A percentile compares a stretch with the other conserved stretches of the same genome.
These are phyloP conservation scores for Noctua fimbriata DNA, from an alignment of 2,888 invertebrate genomes.

Conservation along the genomic window DNA sequence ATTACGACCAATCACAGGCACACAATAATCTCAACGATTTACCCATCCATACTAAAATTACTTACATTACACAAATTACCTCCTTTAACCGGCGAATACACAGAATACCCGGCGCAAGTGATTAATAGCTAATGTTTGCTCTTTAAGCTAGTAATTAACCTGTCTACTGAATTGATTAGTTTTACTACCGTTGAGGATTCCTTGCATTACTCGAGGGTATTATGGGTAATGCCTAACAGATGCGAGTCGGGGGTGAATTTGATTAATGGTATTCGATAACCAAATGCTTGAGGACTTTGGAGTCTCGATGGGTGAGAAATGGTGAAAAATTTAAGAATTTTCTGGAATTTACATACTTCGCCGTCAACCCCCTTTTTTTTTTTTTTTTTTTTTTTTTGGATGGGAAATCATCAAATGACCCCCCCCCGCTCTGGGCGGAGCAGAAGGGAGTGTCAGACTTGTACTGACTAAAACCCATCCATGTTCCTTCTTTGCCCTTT, in stretches of 20 bases:
- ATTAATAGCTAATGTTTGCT: constrained; percentile 64
- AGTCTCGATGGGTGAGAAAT: constrained; percentile 1
- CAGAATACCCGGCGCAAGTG: constrained; percentile 47
- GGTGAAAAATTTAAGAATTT: constrained; percentile 7
- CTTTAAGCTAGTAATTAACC: constrained; percentile 63
- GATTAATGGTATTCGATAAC: constrained; percentile 8
- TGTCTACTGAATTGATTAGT: constrained; percentile 65
- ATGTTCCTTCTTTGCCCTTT: no score
- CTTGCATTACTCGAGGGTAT: constrained; percentile 21
- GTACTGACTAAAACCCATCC: no score
- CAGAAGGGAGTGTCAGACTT: no score
- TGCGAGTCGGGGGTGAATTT: constrained; percentile 13
- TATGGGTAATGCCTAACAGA: constrained; percentile 14
- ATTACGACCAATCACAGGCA: constrained; percentile 35
- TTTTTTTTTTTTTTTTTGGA: no score
- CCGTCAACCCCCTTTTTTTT: no score
- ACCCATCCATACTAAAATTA: constrained; percentile 38
- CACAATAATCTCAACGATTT: constrained; percentile 41
- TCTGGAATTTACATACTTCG: constrained; percentile 11
- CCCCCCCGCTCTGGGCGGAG: no score
- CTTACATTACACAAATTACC: constrained; percentile 52
- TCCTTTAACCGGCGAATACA: constrained; percentile 38
- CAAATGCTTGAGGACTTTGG: not conserved
- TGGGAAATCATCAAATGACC: no score
- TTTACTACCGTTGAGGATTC: constrained; percentile 52